These are phyloP conservation scores for Aldabrachelys gigantea DNA, from an alignment of 2,113 vertebrate species.

Conservation along the genomic window DNA sequence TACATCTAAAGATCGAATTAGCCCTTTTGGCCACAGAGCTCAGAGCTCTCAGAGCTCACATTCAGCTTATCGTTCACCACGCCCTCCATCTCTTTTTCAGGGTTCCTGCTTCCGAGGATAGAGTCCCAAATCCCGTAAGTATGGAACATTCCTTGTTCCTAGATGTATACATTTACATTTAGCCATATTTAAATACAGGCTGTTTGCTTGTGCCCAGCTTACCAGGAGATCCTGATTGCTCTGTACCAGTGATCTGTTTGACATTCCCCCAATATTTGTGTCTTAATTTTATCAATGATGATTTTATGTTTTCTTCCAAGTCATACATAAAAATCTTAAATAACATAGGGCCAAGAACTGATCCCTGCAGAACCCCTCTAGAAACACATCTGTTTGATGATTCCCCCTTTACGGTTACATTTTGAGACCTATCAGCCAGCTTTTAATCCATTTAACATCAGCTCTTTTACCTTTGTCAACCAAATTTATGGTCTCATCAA, in stretches of 20 bases:
- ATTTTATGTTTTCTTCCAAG: not conserved
- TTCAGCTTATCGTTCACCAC: not conserved
- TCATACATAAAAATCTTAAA: not conserved
- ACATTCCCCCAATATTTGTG: not conserved
- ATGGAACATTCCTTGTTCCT: not conserved
- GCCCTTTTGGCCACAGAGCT: not conserved
- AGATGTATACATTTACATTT: not conserved
- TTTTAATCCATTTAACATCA: not conserved
- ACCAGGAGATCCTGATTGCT: not conserved
- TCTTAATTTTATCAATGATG: not conserved
- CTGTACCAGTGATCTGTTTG: not conserved
- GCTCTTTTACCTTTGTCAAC: not conserved
- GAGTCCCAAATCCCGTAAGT: not conserved
- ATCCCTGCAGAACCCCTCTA: not conserved
- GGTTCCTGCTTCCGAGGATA: not conserved
- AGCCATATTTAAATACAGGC: not conserved
- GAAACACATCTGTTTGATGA: not conserved
- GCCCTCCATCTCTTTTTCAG: not conserved
- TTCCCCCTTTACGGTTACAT: not conserved
- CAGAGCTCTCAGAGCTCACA: not conserved
- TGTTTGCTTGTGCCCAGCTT: not conserved
- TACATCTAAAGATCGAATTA: not conserved
- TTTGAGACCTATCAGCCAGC: not conserved
- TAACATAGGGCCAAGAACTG: not conserved
- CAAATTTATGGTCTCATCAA: not conserved